Conservation (phyloP, 1,140 invertebrate genomes). For the Elymnias hypermnestra region DNA sequence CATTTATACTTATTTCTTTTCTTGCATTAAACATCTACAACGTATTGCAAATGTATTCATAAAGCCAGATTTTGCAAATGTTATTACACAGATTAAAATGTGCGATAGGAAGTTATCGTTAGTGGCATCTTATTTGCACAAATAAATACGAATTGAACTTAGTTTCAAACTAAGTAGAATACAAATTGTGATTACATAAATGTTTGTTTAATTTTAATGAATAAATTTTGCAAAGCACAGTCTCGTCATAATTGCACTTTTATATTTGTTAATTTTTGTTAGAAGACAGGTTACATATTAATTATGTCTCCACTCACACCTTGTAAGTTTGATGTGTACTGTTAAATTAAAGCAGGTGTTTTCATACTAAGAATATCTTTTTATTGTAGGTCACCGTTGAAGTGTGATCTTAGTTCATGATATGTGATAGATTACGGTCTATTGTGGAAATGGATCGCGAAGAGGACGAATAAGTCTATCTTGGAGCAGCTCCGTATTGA, state of each 20-base stretch:
- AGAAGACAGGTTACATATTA: conserved; percentile 2
- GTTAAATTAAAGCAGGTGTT: background rate
- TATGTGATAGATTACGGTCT: too few species aligned
- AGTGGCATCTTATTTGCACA: conserved; percentile 13
- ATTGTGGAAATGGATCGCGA: too few species aligned
- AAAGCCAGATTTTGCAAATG: conserved; percentile 11
- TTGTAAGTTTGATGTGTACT: background rate
- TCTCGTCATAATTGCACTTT: background rate
- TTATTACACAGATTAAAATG: conserved; percentile 17
- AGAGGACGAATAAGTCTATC: too few species aligned
- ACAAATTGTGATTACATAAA: background rate
- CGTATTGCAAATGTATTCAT: conserved; percentile 18
- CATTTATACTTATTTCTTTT: conserved; percentile 1
- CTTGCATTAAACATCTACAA: background rate
- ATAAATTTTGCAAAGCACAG: background rate
- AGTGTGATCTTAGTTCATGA: too few species aligned
- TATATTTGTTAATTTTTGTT: background rate
- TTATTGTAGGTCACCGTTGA: too few species aligned
- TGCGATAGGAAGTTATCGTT: conserved; percentile 13
- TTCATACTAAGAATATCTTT: too few species aligned
- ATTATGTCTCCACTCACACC: conserved; percentile 1
- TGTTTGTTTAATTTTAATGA: background rate
- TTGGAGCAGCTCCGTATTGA: too few species aligned
- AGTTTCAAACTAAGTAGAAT: background rate
- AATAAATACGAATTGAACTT: conserved; percentile 15